Evolutionary conservation across 2,888 invertebrate genomes (phyloP), one percentile per base, ranked within the genome.

Genomic region (Mythimna lalbum): DNA sequence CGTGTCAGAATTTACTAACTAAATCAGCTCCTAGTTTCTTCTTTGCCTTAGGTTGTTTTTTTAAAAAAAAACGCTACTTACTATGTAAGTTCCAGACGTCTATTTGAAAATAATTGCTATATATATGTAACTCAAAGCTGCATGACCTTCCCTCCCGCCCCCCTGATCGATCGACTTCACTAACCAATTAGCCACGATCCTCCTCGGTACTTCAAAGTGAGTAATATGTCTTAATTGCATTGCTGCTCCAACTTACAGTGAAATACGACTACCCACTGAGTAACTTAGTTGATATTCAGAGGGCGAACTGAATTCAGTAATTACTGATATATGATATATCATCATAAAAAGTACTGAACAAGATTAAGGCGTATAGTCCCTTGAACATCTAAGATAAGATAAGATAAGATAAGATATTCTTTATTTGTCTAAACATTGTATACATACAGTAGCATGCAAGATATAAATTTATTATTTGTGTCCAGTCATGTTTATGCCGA

Each of bases 201-300:
- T 23, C 53, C 55, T 23, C 53, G 31, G 57, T 53, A 27, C 53
- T 27, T 76, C 52, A 61, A 68, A 80, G 50, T 80, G 63, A 74
- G 50, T 76, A 57, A 77, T 80, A 55, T 56, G 49, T 59, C 60
- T 55, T 71, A 81, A 78, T 81, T 77, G 66, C 78, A 64, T 59
- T 57, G 57, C 47, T 36, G n/a, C 27, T 53, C 1, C 43, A 64
- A 39, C 17, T 43, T 49, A 17, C 14, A 69, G 47, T 6, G 23
- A 66, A 62, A 62, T 50, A 10, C 23, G 10, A 59, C 65, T 50
- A 47, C 64, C 75, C 63, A 57, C 81, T 14, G 36, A 49, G 52
- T 39, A 23, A n/a, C 56, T 23, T 65, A 49, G 14, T 80, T 80
- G 56, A 39, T 78, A 82, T 82, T 70, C 80, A 78, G 52, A 2